Base-by-base conservation (phyloP, 2,888 invertebrate genomes). In the Ophioninae sp. region DNA sequence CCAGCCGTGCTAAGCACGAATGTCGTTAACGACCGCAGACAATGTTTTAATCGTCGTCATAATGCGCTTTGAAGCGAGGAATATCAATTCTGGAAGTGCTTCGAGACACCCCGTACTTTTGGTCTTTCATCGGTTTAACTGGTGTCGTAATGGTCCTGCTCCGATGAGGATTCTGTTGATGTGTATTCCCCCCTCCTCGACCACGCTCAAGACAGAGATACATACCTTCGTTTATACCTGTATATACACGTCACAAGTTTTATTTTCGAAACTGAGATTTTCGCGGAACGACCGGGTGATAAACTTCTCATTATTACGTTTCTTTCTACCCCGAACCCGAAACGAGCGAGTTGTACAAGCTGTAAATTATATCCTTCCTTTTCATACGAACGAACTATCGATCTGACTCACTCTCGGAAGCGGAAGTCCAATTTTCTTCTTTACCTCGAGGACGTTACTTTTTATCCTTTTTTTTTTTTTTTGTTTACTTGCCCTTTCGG, bases 11-110 rank as follows among this genome's bases (percentile, higher is more conserved):
- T 90, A 88, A 90, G 90, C 88, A 90, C 89, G 88, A 86, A 80
- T 87, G 87, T 90, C 90, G 90, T 91, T 91, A 89, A 91, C 87
- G 61, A n/a, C 37, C 30, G 41, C 67, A 71, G 56, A 85, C 88
- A 87, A 89, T 89, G 86, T 91, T 91, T 91, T 91, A 92, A 92
- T 92, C 87, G 88, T 88, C 85, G 89, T 87, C 89, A 84, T 92
- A 91, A 91, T 90, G 88, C 74, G 72, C 90, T 87, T 17, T 87
- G 87, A 84, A 91, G 87, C 91, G 90, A 86, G 83, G 87, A 83
- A 81, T 82, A 41, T 64, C 59, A 67, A 79, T 56, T 75, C 37
- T 63, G 68, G 71, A 44, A 59, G 71, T 81, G 72, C 69, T 85
- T 71, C 58, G 67, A 61, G 65, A 77, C 75, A 75, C 78, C 78